These are phyloP conservation scores for Phocides pigmalion DNA, from an alignment of 1,140 invertebrate species.

Conservation along the genomic window DNA sequence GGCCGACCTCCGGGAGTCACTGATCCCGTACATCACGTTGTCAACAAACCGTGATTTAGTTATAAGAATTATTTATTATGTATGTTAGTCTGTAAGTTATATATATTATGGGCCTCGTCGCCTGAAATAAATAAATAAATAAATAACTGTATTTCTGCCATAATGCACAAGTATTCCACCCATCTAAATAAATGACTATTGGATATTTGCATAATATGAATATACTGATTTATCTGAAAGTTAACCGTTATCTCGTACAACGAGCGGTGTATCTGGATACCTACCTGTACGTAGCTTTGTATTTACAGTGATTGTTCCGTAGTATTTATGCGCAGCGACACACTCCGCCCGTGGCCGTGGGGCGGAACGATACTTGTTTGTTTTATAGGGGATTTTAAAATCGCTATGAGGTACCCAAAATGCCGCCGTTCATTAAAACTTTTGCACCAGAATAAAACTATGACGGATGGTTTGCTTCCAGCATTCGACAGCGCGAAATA, in stretches of 20 bases:
- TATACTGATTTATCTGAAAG: conserved; percentile 38
- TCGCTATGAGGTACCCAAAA: conserved; percentile 35
- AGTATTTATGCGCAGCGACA: conserved; percentile 63
- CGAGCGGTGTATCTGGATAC: conserved; percentile 48
- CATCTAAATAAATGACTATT: too few species aligned
- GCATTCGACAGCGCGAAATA: neutral
- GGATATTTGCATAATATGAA: too few species aligned
- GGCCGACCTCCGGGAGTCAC: too few species aligned
- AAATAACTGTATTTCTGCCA: too few species aligned
- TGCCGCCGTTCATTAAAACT: conserved; percentile 38
- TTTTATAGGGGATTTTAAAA: conserved; percentile 42
- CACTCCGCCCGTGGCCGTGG: conserved; percentile 41
- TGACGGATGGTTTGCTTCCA: conserved; percentile 5
- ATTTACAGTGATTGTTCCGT: conserved; percentile 69
- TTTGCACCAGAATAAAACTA: conserved; percentile 20
- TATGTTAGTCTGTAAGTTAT: too few species aligned
- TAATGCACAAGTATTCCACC: too few species aligned
- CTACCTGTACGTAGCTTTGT: conserved; percentile 57
- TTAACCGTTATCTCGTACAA: conserved; percentile 42
- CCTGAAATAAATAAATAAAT: too few species aligned
- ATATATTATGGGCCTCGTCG: too few species aligned
- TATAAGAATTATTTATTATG: too few species aligned
- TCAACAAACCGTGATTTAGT: too few species aligned
- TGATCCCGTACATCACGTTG: too few species aligned
- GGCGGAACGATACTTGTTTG: conserved; percentile 48